Evolutionary conservation across 2,888 invertebrate species (phyloP), one percentile per base, ranked within the genome.

Genomic region (Chrysina gloriosa): DNA sequence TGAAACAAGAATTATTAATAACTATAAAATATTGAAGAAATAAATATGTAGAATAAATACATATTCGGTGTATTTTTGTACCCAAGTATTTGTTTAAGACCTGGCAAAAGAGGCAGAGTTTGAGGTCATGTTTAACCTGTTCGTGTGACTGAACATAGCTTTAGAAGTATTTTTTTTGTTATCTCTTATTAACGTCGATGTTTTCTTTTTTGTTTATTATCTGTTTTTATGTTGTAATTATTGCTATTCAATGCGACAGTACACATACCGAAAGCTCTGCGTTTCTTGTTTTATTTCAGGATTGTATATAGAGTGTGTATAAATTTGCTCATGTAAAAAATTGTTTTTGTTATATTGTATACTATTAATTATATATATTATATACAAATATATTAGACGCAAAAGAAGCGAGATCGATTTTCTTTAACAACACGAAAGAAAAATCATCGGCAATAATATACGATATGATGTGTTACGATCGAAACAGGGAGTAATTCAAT

Each of bases 1-100:
- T 81, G 81, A 82, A 81, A 77, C 71, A 74, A 78, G 78, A 67
- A 63, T 45, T 67, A 61, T 61, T 52, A 42, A 66, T 58, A 50
- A 69, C 58, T 69, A 69, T 65, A 54, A 67, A 65, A 54, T 31
- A 54, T 31, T 34, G 34, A 54, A 52, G 25, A 54, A 54, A 54
- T 21, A 23, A 61, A 61, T 61, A 61, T 69, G 69, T 68, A 70
- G 63, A 70, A 63, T 68, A 68, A 65, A 71, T 78, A 78, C 79
- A 82, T 81, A 81, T 81, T 83, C 80, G 81, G 83, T 83, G 83
- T 83, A 83, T 83, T 83, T 84, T 84, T 83, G 83, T 84, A 83
- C 82, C 67, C 67, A 65, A 81, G 80, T 79, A 77, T 80, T 82
- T 82, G 81, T 81, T 78, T 79, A 73, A 29, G 42, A 61, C 75